phyloP scores from a whole-genome alignment of 2,888 invertebrate genomes.

The Rhyacophila evoluta region DNA sequence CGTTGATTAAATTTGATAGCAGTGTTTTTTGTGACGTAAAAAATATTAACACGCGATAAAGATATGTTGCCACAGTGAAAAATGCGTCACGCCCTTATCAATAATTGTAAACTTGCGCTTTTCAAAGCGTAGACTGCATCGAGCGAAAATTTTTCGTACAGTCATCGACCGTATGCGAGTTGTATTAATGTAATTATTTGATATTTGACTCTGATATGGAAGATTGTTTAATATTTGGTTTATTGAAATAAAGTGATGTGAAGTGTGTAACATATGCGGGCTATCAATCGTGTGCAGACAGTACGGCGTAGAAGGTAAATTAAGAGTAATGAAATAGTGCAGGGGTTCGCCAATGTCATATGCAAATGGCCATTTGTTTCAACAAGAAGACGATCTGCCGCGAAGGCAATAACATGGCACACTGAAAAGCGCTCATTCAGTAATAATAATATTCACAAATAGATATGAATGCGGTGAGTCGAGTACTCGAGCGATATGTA shows the following conservation, averaged over 20 bases:
- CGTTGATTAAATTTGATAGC: too few species aligned
- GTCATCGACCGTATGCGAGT: not conserved
- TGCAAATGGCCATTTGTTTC: slow-evolving; percentile 17
- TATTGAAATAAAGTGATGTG: not conserved
- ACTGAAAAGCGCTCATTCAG: slow-evolving; percentile 11
- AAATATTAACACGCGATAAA: slow-evolving; percentile 16
- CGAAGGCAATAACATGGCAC: not conserved
- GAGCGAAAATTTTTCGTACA: not conserved
- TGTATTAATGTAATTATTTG: not conserved
- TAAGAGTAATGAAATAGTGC: slow-evolving; percentile 1
- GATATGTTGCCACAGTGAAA: not conserved
- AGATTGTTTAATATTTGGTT: not conserved
- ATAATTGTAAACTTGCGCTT: not conserved
- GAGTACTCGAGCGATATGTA: slow-evolving; percentile 15
- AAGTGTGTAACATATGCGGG: not conserved
- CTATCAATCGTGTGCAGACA: not conserved
- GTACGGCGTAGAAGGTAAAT: slow-evolving; percentile 1
- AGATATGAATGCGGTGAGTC: slow-evolving; percentile 37
- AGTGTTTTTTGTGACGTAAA: too few species aligned
- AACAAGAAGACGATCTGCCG: not conserved
- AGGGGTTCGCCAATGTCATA: slow-evolving; percentile 17
- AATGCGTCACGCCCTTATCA: not conserved
- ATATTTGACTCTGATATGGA: not conserved
- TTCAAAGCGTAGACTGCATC: slow-evolving; percentile 3
- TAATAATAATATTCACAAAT: slow-evolving; percentile 34